Evolutionary conservation across 2,888 invertebrate genomes (phyloP).

Genomic region (Altica lythri): DNA sequence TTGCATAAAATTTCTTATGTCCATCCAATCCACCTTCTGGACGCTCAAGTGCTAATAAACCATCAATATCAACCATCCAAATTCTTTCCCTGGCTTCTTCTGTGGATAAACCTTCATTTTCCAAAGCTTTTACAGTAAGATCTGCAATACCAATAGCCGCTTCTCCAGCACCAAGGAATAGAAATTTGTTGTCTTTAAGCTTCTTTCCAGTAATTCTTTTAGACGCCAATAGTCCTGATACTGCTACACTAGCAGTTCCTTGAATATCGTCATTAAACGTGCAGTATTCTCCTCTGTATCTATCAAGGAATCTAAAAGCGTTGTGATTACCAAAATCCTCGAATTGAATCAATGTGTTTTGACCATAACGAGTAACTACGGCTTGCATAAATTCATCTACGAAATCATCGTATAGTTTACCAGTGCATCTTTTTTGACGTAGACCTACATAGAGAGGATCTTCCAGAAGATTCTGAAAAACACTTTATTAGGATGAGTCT

Average conservation of each 20-base stretch:
- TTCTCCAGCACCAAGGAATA: constrained; percentile 88
- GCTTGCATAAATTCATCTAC: constrained; percentile 98
- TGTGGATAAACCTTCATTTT: constrained; percentile 52
- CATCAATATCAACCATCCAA: constrained; percentile 95
- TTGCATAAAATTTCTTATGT: constrained; percentile 75
- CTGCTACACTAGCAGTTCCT: constrained; percentile 92
- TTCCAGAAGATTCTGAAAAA: constrained; percentile 73
- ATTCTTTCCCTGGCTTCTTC: constrained; percentile 85
- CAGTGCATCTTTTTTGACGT: constrained; percentile 81
- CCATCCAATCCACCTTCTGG: constrained; percentile 69
- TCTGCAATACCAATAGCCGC: constrained; percentile 66
- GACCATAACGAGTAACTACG: constrained; percentile 83
- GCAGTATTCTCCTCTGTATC: constrained; percentile 89
- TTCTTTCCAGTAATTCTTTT: constrained; percentile 73
- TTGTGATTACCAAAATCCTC: constrained; percentile 98
- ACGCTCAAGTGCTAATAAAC: constrained; percentile 76
- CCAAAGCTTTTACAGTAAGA: constrained; percentile 83
- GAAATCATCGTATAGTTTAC: constrained; percentile 87
- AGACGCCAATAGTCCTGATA: constrained; percentile 88
- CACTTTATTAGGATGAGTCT: too few relatives aligned
- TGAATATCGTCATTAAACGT: constrained; percentile 99
- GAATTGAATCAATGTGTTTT: constrained; percentile 77
- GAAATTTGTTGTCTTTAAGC: constrained; percentile 83
- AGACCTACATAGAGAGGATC: constrained; percentile 96
- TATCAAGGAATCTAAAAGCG: constrained; percentile 92